Base-by-base conservation (phyloP, 2,797 vertebrate species). In the Eulemur albifrons region DNA sequence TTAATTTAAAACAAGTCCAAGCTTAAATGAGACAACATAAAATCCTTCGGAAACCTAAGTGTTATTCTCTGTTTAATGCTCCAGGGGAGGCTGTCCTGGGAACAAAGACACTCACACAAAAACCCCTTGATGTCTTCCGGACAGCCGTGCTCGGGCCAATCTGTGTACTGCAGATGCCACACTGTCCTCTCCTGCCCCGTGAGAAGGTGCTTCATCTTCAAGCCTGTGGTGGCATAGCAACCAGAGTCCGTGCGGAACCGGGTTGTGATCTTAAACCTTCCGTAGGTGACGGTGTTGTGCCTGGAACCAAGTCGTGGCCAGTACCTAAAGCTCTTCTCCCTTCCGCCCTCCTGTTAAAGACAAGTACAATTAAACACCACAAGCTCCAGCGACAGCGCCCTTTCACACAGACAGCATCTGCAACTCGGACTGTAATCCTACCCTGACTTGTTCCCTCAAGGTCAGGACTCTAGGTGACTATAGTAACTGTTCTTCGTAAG, bases 121-220 rank as follows among this genome's bases (percentile, higher is more conserved):
- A 99, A 99, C 63, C 99, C 99, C 97, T 99, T 99, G 96, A 99
- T 98, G 98, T 99, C 99, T 92, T 99, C 99, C 0, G 99, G 99
- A 95, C 99, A 99, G 96, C 99, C 99, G n/a, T 99, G 99, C 97
- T 99, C 99, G 0, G 99, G 99, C 99, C 99, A 99, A 98, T 99
- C 99, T 4, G 99, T 99, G 98, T 99, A 99, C 98, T 99, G 99
- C 95, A 99, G 99, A 93, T 99, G 99, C 99, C 99, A 99, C 52
- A 99, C 98, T 0, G 99, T 99, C 96, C 99, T 98, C 98, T 99
- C 99, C 95, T 99, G 99, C 35, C 99, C 99, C 0, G 99, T 99
- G 96, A 99, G 98, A 9, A 99, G 99, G 96, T 99, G 99, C 98
- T 99, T 99, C 97, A 99, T 99, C 99, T 99, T 99, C 73, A 99